Percentiles rank a stretch among this genome's conserved stretches.
Conservation (phyloP, 1,140 invertebrate species). For the Hylaeus volcanicus region DNA sequence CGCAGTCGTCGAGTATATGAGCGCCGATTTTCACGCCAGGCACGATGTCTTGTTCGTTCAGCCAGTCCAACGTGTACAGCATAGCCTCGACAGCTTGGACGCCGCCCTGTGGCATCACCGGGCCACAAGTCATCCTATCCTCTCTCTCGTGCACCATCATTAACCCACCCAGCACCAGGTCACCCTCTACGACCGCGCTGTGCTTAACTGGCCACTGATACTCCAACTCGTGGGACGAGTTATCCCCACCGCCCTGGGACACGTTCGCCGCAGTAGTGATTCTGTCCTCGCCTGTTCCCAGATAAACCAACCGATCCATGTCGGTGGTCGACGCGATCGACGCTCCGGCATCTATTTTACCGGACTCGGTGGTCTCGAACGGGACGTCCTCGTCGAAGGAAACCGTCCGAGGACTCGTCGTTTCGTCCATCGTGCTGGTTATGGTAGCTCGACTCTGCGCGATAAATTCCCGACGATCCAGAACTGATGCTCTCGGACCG, state of each 20-base stretch:
- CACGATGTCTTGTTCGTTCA: slow-evolving; percentile 86
- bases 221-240: slow-evolving; percentile 35
- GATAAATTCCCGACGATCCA: neutral
- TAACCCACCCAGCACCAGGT: slow-evolving; percentile 91
- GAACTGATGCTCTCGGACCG: neutral
- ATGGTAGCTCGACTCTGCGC: too few species aligned
- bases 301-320: too few species aligned
- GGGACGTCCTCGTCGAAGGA: neutral
- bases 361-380: too few species aligned
- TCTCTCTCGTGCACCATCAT: slow-evolving; percentile 98
- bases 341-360: too few species aligned
- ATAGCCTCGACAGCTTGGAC: slow-evolving; percentile 95
- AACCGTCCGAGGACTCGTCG: too few species aligned
- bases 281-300: too few species aligned
- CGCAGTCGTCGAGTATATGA: slow-evolving; percentile 96
- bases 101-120: slow-evolving; percentile 97
- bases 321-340: too few species aligned
- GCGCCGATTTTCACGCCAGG: slow-evolving; percentile 92
- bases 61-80: slow-evolving; percentile 93
- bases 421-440: too few species aligned
- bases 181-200: slow-evolving; percentile 92
- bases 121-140: slow-evolving; percentile 90
- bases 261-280: too few species aligned
- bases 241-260: neutral
- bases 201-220: slow-evolving; percentile 91